Conservation (phyloP, 2,888 invertebrate genomes). For the Mythimna lalbum region DNA sequence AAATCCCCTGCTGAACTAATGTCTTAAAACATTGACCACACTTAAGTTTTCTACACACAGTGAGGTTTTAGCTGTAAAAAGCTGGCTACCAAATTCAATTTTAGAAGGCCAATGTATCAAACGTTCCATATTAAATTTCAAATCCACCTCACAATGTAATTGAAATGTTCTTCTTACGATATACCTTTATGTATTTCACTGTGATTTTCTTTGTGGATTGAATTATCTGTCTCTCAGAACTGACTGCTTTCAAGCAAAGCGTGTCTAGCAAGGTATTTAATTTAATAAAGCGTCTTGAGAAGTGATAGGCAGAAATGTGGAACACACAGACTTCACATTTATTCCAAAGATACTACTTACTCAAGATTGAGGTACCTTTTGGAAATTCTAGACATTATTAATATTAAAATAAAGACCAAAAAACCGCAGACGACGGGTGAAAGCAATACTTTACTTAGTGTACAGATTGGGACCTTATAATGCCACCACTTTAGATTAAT, state of each 20-base stretch:
- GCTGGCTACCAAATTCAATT: background rate
- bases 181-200: constrained; percentile 5
- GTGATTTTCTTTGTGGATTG: constrained; percentile 54
- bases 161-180: constrained; percentile 8
- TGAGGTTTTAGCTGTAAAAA: no score
- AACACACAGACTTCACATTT: constrained; percentile 21
- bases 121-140: background rate
- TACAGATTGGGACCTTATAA: background rate
- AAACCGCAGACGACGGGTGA: constrained; percentile 32
- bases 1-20: background rate
- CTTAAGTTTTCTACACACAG: background rate
- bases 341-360: background rate
- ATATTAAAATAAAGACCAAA: background rate
- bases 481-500: constrained; percentile 21
- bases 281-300: constrained; percentile 35
- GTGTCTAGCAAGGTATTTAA: constrained; percentile 17
- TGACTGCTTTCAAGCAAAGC: constrained; percentile 42
- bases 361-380: constrained; percentile 1
- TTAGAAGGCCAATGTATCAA: background rate
- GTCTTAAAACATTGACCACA: no score
- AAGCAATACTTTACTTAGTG: constrained; percentile 4
- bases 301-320: constrained; percentile 20
- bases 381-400: constrained; percentile 16
- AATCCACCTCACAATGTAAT: constrained; percentile 17
- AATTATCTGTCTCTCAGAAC: constrained; percentile 42